These are phyloP conservation scores for Turnix velox DNA, from an alignment of 2,113 vertebrate genomes.

Conservation along the genomic window DNA sequence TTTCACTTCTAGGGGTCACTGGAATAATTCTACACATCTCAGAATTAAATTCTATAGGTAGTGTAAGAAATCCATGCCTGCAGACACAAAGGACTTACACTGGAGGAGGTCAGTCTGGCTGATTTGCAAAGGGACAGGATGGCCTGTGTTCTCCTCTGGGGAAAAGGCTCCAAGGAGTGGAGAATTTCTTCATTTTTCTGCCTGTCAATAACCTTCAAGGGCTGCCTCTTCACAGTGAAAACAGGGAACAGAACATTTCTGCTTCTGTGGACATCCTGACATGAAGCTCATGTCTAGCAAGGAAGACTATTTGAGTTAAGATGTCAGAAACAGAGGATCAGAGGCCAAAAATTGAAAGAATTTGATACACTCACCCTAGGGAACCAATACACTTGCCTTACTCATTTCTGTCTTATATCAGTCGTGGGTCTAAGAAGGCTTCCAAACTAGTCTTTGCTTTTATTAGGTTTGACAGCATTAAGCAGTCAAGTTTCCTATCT, in stretches of 20 bases:
- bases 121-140: not conserved
- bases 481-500: not conserved
- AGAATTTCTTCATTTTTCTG: not conserved
- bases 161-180: rapidly evolving
- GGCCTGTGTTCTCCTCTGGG: rapidly evolving
- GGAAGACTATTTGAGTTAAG: not conserved
- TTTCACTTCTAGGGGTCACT: rapidly evolving
- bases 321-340: not conserved
- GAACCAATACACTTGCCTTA: not conserved
- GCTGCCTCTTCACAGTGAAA: rapidly evolving
- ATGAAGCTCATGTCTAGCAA: not conserved
- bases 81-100: not conserved
- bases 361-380: not conserved
- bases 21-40: not conserved
- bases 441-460: not conserved
- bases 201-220: not conserved
- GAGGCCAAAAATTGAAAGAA: not conserved
- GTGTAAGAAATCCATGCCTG: not conserved
- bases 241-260: not conserved
- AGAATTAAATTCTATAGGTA: not conserved
- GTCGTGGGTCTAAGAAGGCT: not conserved
- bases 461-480: not conserved
- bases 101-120: not conserved
- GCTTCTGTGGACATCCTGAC: not conserved
- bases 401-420: not conserved